Percentiles rank a stretch among this genome's conserved stretches.
These are phyloP conservation scores for Phymastichus coffea DNA, from an alignment of 1,140 invertebrate genomes.

Conservation along the genomic window DNA sequence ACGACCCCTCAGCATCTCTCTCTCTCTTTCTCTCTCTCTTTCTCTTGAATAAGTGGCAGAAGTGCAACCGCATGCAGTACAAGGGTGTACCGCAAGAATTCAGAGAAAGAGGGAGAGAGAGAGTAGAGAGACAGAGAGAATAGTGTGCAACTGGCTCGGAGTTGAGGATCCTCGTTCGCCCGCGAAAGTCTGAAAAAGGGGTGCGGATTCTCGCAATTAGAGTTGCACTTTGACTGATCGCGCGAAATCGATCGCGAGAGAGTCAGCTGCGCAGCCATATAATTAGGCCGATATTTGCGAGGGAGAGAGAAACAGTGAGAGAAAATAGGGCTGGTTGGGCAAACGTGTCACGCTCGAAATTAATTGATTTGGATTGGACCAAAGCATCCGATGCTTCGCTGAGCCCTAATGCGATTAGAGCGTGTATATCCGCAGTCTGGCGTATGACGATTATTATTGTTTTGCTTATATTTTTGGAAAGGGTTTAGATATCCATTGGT, in stretches of 20 bases:
- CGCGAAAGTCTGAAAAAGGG: too few relatives aligned
- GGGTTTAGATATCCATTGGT: constrained; percentile 23
- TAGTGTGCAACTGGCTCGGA: too few relatives aligned
- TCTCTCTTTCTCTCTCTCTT: too few relatives aligned
- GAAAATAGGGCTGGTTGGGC: constrained; percentile 13
- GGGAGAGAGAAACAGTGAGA: background rate
- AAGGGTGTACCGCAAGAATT: too few relatives aligned
- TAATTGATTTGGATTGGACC: constrained; percentile 28
- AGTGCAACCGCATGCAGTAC: too few relatives aligned
- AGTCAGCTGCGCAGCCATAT: constrained; percentile 12
- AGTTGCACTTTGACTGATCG: constrained; percentile 28
- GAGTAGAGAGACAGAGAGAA: too few relatives aligned
- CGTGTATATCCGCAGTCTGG: background rate
- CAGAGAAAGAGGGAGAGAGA: too few relatives aligned
- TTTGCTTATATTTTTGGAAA: constrained; percentile 2
- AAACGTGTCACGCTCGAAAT: constrained; percentile 31
- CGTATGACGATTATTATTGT: background rate
- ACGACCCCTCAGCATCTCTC: too few relatives aligned
- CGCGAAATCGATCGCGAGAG: background rate
- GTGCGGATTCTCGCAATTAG: too few relatives aligned
- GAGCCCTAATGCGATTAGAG: constrained; percentile 24
- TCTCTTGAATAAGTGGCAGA: too few relatives aligned
- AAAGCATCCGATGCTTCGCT: constrained; percentile 26
- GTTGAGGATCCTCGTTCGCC: too few relatives aligned
- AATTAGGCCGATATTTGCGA: constrained; percentile 26